Base-by-base conservation (phyloP, 2,113 vertebrate species). In the Hassar affinis region DNA sequence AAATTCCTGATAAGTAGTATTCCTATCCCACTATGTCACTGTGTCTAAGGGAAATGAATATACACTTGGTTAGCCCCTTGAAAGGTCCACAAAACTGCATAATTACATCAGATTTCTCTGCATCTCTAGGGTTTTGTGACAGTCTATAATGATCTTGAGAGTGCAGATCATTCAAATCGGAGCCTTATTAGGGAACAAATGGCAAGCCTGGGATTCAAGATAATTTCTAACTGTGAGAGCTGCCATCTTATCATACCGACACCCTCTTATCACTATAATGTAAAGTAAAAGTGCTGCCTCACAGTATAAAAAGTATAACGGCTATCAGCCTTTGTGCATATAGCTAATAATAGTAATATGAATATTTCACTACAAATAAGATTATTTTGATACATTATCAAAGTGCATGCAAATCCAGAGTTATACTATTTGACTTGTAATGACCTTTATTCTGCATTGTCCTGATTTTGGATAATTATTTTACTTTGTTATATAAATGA, bases 231-330 rank as follows among this genome's bases (percentile, higher is more conserved):
- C 35, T 47, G 22, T 80, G n/a, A 85, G 81, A 78, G 56, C 87
- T 87, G 85, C 54, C 81, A 85, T 78, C 71, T 87, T 82, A 82
- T 79, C 33, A 33, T 57, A 15, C 22, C 68, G 83, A 75, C 54
- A 52, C 80, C 77, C 30, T 83, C 78, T 72, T 59, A 85, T 87
- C 81, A 88, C 35, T 51, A 75, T 81, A 78, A 87, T 75, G 64
- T 79, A 85, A 82, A 77, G 81, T 78, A 71, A 25, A 51, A 25
- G 54, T 71, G n/a, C 79, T 52, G 45, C 47, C 45, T 87, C 84
- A 86, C 79, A 86, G 49, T n/a, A n/a, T n/a, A n/a, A n/a, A n/a
- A 69, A 80, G 78, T 84, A 79, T 64, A 87, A 35, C n/a, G 33
- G 57, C 52, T 74, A 51, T 85, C 81, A 87, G 57, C 22, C 17